phyloP scores from a whole-genome alignment of 2,113 vertebrate species.

The Pardalotus punctatus region DNA sequence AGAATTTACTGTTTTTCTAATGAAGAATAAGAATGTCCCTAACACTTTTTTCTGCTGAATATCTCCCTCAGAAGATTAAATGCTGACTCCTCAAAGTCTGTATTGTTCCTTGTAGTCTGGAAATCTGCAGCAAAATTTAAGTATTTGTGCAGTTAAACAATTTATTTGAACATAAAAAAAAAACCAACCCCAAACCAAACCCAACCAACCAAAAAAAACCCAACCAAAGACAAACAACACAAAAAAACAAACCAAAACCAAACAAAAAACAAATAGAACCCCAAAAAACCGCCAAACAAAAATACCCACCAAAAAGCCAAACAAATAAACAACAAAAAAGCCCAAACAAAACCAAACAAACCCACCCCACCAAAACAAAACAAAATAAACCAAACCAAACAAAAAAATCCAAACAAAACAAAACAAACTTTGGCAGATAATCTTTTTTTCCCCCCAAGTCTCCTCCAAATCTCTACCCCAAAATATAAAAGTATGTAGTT shows the following conservation, averaged over 20 bases:
- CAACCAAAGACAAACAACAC: too few relatives aligned
- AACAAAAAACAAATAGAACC: too few relatives aligned
- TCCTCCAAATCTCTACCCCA: not conserved
- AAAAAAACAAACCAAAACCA: not conserved
- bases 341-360: not conserved
- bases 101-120: not conserved
- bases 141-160: not conserved
- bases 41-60: not conserved
- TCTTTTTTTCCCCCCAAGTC: fast-evolving
- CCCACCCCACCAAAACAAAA: too few relatives aligned
- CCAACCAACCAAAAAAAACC: not conserved
- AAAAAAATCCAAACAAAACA: not conserved
- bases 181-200: too few relatives aligned
- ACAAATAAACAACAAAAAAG: too few relatives aligned
- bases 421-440: not conserved
- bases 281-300: not conserved
- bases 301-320: too few relatives aligned
- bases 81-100: not conserved
- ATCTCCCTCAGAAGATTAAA: not conserved
- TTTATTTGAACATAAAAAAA: not conserved
- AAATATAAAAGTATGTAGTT: not conserved
- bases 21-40: not conserved
- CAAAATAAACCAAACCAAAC: not conserved
- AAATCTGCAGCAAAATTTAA: not conserved
- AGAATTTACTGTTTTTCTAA: not conserved